phyloP scores from a whole-genome alignment of 2,888 invertebrate species.

The Hypercompe scribonia region DNA sequence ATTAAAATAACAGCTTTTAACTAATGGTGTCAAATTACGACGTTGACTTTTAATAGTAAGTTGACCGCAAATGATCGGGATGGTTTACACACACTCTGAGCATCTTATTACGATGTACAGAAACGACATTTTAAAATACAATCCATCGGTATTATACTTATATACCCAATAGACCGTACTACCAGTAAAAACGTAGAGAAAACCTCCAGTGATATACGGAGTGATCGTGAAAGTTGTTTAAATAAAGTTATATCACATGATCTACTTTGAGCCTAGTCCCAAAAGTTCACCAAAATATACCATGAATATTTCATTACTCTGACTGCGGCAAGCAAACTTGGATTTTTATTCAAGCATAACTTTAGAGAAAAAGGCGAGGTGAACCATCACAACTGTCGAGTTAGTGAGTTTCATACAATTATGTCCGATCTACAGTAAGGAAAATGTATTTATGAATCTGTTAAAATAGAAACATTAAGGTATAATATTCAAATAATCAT shows the following conservation, averaged over 20 bases:
- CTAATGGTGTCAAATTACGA: no score
- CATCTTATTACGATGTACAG: no score
- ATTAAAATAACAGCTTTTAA: no score
- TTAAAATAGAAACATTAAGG: neutral
- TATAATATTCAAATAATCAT: neutral
- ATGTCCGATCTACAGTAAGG: neutral
- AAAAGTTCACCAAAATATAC: conserved; percentile 2
- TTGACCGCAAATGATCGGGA: no score
- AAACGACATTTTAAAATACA: no score
- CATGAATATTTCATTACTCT: neutral
- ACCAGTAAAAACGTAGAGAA: neutral
- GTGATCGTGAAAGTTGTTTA: neutral
- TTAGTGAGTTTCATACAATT: neutral
- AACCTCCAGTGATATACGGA: neutral
- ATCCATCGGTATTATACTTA: no score
- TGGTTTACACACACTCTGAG: no score
- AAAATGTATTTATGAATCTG: neutral
- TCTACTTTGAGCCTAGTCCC: conserved; percentile 4
- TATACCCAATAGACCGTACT: neutral
- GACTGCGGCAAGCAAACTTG: neutral
- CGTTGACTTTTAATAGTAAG: no score
- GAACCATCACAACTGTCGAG: neutral
- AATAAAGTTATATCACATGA: conserved; percentile 3
- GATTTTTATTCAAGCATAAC: conserved; percentile 2
- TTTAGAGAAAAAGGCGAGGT: neutral